Conservation (phyloP, 2,113 vertebrate species). For the Peromyscus leucopus region DNA sequence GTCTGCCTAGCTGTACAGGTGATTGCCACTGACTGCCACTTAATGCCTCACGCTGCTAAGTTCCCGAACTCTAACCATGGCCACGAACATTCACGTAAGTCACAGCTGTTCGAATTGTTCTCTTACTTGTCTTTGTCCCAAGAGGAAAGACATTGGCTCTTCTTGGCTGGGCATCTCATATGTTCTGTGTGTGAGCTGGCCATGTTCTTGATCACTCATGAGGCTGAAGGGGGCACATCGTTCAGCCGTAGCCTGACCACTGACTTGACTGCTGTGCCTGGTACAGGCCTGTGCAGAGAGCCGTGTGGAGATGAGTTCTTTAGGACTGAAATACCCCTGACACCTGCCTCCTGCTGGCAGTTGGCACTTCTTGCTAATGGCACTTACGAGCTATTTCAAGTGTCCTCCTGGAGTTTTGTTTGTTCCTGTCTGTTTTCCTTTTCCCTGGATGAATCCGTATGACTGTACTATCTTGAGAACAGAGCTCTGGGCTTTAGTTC, state of each 20-base stretch:
- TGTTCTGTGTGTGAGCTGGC: background rate
- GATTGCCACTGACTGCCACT: background rate
- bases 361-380: background rate
- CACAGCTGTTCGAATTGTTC: background rate
- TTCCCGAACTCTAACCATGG: background rate
- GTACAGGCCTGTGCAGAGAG: background rate
- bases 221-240: background rate
- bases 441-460: background rate
- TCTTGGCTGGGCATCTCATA: background rate
- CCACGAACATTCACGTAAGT: background rate
- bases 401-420: background rate
- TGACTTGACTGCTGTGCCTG: rapidly evolving
- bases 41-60: background rate
- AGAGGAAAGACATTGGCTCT: background rate
- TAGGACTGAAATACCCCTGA: background rate
- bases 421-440: background rate
- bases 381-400: slow-evolving; percentile 1
- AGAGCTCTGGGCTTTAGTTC: background rate
- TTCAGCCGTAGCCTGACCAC: background rate
- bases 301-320: background rate
- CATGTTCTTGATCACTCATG: background rate
- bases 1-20: background rate
- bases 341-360: background rate
- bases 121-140: background rate
- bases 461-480: background rate